Evolutionary conservation across 2,113 vertebrate genomes (phyloP).

Genomic region (Anarrhichthys ocellatus): DNA sequence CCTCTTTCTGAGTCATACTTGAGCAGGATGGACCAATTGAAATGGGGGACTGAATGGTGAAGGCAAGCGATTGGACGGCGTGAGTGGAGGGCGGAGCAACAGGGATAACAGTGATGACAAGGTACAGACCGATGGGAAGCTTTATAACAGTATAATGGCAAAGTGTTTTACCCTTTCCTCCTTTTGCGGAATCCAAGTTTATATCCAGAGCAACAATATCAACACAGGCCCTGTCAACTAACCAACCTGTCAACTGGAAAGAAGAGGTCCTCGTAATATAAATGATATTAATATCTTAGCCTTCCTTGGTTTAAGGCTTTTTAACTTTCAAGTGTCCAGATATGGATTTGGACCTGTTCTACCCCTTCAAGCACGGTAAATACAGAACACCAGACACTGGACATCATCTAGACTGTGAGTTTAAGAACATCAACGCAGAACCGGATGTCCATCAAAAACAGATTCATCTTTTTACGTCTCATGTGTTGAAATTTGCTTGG

Average conservation of each 20-base stretch:
- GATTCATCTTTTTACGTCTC: not conserved
- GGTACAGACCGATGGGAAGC: conserved; percentile 68
- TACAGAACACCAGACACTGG: not conserved
- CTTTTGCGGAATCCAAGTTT: conserved; percentile 5
- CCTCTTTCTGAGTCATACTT: conserved; percentile 91
- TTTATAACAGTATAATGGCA: conserved; percentile 41
- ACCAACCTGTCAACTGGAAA: not conserved
- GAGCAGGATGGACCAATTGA: conserved; percentile 83
- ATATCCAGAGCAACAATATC: not conserved
- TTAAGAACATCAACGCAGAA: not conserved
- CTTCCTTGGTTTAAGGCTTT: not conserved
- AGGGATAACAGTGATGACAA: conserved; percentile 66
- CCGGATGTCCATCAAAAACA: not conserved
- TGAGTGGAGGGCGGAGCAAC: conserved; percentile 73
- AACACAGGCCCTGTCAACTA: not conserved
- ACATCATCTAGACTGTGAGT: not conserved
- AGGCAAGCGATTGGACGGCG: conserved; percentile 77
- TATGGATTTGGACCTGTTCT: not conserved
- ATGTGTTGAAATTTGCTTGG: not conserved
- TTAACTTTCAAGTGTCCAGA: not conserved
- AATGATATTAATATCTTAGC: not conserved
- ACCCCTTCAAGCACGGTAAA: not conserved
- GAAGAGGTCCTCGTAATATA: not conserved
- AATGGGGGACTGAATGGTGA: conserved; percentile 80
- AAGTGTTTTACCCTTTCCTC: conserved; percentile 1